These are phyloP conservation scores for Apis dorsata DNA, from an alignment of 1,140 invertebrate species.

Conservation along the genomic window DNA sequence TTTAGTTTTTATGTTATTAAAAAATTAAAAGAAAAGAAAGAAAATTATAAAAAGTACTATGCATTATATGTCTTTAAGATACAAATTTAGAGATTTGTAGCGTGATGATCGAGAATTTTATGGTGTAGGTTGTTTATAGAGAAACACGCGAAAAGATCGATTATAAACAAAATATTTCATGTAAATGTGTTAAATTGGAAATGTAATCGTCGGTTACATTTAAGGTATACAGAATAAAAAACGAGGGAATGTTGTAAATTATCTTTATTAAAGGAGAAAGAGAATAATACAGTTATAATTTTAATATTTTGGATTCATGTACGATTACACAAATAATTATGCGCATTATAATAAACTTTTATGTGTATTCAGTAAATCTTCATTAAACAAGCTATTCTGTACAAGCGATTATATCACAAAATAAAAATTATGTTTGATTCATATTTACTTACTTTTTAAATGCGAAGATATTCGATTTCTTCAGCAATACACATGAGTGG, in stretches of 20 bases:
- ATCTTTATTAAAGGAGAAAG: conserved; percentile 58
- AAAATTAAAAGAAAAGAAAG: background rate
- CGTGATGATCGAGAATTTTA: conserved; percentile 59
- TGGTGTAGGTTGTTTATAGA: conserved; percentile 65
- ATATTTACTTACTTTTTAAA: conserved; percentile 46
- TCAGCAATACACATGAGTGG: conserved; percentile 25
- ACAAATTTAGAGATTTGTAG: conserved; percentile 71
- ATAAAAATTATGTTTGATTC: conserved; percentile 73
- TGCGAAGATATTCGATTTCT: conserved; percentile 30
- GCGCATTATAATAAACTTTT: conserved; percentile 71
- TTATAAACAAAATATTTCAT: conserved; percentile 52
- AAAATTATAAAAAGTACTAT: conserved; percentile 21
- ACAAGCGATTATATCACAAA: conserved; percentile 71
- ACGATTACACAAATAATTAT: conserved; percentile 66
- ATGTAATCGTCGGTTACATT: conserved; percentile 66
- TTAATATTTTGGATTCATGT: conserved; percentile 72
- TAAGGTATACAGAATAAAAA: conserved; percentile 54
- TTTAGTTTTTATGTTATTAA: conserved; percentile 19
- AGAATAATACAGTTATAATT: conserved; percentile 60
- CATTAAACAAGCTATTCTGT: conserved; percentile 68
- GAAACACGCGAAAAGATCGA: conserved; percentile 52
- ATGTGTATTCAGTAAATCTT: conserved; percentile 70
- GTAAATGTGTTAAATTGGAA: conserved; percentile 56
- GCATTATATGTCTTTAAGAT: conserved; percentile 57
- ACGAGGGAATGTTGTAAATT: conserved; percentile 71